Evolutionary conservation across 2,113 vertebrate genomes (phyloP).

Genomic region (Pseudonaja textilis): DNA sequence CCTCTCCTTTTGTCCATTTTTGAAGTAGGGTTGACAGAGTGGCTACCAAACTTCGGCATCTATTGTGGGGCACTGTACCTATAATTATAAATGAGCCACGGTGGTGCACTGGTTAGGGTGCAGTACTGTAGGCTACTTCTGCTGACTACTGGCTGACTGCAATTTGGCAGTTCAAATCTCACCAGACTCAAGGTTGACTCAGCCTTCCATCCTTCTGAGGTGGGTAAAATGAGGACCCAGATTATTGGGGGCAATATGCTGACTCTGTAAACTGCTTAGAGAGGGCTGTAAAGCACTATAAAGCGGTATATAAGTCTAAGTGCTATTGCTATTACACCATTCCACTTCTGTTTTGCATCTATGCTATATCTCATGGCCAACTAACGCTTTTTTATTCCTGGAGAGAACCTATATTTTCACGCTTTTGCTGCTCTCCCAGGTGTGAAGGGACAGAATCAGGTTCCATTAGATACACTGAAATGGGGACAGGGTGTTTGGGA

Average conservation of each 20-base stretch:
- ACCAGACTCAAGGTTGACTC: too few species aligned
- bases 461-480: neutral
- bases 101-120: too few species aligned
- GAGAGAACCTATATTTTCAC: neutral
- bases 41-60: neutral
- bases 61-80: neutral
- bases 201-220: too few species aligned
- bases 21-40: neutral
- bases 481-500: neutral
- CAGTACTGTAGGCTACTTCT: too few species aligned
- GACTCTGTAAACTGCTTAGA: too few species aligned
- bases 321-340: too few species aligned
- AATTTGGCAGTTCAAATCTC: too few species aligned
- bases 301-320: too few species aligned
- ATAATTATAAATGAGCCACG: neutral
- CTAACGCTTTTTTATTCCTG: neutral
- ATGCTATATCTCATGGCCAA: neutral
- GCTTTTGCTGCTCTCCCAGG: neutral
- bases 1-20: neutral
- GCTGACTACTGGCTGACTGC: too few species aligned
- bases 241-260: too few species aligned
- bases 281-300: too few species aligned
- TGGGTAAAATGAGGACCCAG: too few species aligned
- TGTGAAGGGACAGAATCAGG: neutral
- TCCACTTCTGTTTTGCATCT: neutral